Evolutionary conservation across 2,797 vertebrate species (phyloP).

Genomic region (Poecilia velifera): DNA sequence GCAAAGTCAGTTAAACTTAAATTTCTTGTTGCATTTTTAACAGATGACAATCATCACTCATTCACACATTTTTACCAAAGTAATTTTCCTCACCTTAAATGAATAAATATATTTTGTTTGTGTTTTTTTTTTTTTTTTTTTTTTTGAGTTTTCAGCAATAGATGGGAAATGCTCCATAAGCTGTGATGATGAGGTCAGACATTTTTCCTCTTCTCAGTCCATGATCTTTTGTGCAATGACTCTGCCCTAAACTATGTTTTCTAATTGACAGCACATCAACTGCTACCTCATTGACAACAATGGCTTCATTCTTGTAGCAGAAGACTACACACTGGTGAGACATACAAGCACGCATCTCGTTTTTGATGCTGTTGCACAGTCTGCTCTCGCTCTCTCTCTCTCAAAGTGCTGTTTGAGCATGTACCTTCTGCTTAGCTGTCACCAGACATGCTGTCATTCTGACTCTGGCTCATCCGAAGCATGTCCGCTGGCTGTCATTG

Average conservation of each 20-base stretch:
- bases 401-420: slow-evolving; percentile 23
- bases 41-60: background rate
- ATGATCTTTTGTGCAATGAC: background rate
- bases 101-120: slow-evolving; percentile 1
- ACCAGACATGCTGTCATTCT: slow-evolving; percentile 66
- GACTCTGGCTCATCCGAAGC: slow-evolving; percentile 58
- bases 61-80: background rate
- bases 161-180: slow-evolving; percentile 96
- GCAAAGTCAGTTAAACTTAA: background rate
- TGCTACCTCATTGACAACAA: slow-evolving; percentile 97
- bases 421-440: slow-evolving; percentile 55
- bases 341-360: background rate
- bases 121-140: slow-evolving; percentile 4
- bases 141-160: slow-evolving; percentile 86
- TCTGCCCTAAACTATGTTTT: background rate
- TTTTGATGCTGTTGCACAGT: slow-evolving; percentile 8
- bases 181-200: slow-evolving; percentile 93
- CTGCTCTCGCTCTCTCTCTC: slow-evolving; percentile 11
- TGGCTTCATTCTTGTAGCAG: slow-evolving; percentile 93
- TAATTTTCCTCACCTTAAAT: background rate
- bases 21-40: background rate
- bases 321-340: slow-evolving; percentile 89
- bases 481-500: slow-evolving; percentile 64
- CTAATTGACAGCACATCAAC: slow-evolving; percentile 84
- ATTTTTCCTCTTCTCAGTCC: background rate